Conservation (phyloP, 2,888 invertebrate species). For the Pinctada fucata region DNA sequence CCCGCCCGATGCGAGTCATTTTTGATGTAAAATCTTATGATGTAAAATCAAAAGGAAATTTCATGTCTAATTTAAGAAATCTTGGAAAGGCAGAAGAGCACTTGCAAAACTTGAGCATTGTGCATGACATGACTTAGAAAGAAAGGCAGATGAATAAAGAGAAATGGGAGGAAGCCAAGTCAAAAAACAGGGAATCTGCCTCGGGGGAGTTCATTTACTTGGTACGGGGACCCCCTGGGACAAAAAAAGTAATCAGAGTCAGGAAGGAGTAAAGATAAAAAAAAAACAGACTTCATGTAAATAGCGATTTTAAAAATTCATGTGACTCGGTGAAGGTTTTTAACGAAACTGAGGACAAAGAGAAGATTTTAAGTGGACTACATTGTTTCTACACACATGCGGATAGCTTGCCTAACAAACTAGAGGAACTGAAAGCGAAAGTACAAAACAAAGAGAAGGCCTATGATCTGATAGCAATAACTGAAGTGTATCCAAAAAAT, state of each 20-base stretch:
- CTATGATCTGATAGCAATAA: neutral
- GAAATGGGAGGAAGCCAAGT: neutral
- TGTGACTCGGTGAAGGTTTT: neutral
- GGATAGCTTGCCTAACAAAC: slow-evolving; percentile 12
- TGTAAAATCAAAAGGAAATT: neutral
- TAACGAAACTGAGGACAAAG: neutral
- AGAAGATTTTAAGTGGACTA: neutral
- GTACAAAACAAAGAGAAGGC: neutral
- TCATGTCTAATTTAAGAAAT: neutral
- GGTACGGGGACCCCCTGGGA: neutral
- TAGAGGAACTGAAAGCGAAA: slow-evolving; percentile 1
- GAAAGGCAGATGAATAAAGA: neutral
- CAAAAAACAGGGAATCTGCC: neutral
- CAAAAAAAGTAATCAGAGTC: neutral
- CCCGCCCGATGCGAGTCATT: neutral
- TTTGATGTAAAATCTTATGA: no score
- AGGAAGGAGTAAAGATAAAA: neutral
- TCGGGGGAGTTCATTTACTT: neutral
- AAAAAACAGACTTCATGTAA: neutral
- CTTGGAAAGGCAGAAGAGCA: neutral
- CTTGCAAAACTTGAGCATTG: neutral
- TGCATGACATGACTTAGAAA: slow-evolving; percentile 1
- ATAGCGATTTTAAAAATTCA: neutral
- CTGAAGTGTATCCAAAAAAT: neutral
- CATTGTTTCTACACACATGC: slow-evolving; percentile 16